Conservation (phyloP, 2,797 vertebrate genomes). For the Notamacropus eugenii region DNA sequence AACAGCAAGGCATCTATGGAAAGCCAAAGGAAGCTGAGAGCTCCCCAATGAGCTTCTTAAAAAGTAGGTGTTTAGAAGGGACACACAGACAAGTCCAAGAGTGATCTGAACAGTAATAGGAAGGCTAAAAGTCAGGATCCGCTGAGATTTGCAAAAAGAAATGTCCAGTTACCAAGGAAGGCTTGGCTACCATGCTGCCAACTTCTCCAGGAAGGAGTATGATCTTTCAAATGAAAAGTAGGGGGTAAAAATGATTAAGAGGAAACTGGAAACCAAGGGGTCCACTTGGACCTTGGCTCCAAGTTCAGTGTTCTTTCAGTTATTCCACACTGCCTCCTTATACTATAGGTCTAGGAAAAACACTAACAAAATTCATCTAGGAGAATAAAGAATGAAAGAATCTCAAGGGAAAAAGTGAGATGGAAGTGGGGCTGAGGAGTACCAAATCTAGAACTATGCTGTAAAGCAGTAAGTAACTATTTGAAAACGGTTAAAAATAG, state of each 20-base stretch:
- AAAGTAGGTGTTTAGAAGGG: constrained; percentile 35
- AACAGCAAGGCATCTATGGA: too few relatives aligned
- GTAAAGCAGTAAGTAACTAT: too few relatives aligned
- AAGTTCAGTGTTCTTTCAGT: constrained; percentile 51
- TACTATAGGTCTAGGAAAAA: too few relatives aligned
- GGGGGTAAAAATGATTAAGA: constrained; percentile 37
- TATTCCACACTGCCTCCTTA: constrained; percentile 23
- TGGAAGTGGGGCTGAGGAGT: too few relatives aligned
- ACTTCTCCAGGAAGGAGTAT: constrained; percentile 26
- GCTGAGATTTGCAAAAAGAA: constrained; percentile 34
- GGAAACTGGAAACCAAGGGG: constrained; percentile 16
- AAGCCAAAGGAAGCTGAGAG: too few relatives aligned
- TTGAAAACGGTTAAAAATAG: too few relatives aligned
- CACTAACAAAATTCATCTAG: neutral
- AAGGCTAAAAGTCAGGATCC: constrained; percentile 17
- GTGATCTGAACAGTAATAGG: constrained; percentile 32
- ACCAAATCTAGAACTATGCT: too few relatives aligned
- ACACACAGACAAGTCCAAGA: constrained; percentile 7
- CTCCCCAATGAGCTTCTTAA: constrained; percentile 4
- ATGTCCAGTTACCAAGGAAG: neutral
- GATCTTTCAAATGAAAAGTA: constrained; percentile 17
- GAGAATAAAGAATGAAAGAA: too few relatives aligned
- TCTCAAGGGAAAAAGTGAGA: too few relatives aligned
- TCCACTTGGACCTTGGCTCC: neutral
- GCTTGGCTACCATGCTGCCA: constrained; percentile 16